Evolutionary conservation across 2,888 invertebrate species (phyloP).

Genomic region (Polia nebulosa): DNA sequence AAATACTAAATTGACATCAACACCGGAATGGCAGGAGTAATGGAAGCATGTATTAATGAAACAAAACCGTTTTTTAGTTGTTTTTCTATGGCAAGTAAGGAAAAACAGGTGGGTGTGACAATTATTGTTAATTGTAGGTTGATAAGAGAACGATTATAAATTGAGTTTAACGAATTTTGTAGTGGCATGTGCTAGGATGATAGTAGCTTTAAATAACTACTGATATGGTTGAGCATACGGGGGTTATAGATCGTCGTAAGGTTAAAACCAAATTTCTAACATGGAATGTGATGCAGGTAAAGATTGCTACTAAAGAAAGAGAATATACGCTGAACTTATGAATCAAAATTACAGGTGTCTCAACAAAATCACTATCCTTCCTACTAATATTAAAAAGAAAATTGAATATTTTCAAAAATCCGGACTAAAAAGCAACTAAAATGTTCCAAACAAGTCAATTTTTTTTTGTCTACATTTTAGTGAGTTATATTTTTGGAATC

Average conservation of each 20-base stretch:
- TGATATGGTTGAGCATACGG: not conserved
- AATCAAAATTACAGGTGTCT: too few relatives aligned
- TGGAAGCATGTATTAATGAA: constrained; percentile 20
- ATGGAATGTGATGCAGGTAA: too few relatives aligned
- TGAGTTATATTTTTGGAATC: too few relatives aligned
- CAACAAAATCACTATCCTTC: too few relatives aligned
- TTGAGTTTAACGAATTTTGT: constrained; percentile 13
- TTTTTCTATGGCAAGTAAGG: not conserved
- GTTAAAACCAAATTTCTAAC: too few relatives aligned
- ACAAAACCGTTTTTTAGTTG: constrained; percentile 3
- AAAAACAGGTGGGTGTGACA: constrained; percentile 12
- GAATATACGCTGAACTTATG: too few relatives aligned
- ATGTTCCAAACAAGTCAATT: too few relatives aligned
- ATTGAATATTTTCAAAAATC: too few relatives aligned
- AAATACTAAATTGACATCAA: constrained; percentile 24
- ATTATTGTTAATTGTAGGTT: not conserved
- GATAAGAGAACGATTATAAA: constrained; percentile 22
- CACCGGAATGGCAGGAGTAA: constrained; percentile 6
- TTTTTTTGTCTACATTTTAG: too few relatives aligned
- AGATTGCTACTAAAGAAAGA: not conserved
- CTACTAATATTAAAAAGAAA: too few relatives aligned
- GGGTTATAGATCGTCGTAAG: not conserved
- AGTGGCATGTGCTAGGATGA: constrained; percentile 2
- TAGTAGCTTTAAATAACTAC: not conserved
- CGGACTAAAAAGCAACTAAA: too few relatives aligned